A percentile compares a stretch with the other conserved stretches of the same genome.
phyloP scores from a whole-genome alignment of 2,888 invertebrate genomes.

The Apocheima hispidaria region DNA sequence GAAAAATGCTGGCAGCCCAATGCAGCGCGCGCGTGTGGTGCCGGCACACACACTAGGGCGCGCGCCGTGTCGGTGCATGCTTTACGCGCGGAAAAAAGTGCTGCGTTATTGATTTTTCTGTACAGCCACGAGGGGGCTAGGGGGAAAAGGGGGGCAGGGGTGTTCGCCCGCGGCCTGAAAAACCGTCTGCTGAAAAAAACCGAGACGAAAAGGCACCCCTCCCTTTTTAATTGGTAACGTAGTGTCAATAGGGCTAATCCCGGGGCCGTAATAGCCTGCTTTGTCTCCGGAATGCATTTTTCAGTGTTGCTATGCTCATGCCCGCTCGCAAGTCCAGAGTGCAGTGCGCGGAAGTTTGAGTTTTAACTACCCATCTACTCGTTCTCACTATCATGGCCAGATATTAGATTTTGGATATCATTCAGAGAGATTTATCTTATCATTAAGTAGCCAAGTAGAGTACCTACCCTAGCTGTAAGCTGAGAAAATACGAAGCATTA shows the following conservation, averaged over 20 bases:
- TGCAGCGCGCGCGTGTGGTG: conserved; percentile 68
- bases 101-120: conserved; percentile 87
- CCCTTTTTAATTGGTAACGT: conserved; percentile 86
- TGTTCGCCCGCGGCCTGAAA: conserved; percentile 83
- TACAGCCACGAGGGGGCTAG: conserved; percentile 73
- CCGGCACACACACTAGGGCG: conserved; percentile 61
- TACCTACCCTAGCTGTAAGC: too few relatives aligned
- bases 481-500: too few relatives aligned
- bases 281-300: conserved; percentile 83
- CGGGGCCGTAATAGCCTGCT: conserved; percentile 79
- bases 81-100: conserved; percentile 87
- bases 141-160: conserved; percentile 57
- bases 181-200: conserved; percentile 86
- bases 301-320: conserved; percentile 73
- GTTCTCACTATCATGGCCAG: not conserved
- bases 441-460: too few relatives aligned
- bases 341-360: conserved; percentile 5
- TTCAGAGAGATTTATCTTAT: not conserved
- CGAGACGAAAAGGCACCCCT: conserved; percentile 86
- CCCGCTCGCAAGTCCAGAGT: conserved; percentile 37
- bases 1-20: conserved; percentile 76
- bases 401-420: not conserved
- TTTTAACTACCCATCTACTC: conserved; percentile 6
- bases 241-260: conserved; percentile 86
- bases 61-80: conserved; percentile 81